Percentiles rank a stretch among this genome's conserved stretches.
Conservation (phyloP, 92 coral and sea anemone genomes). For the Pocillopora meandrina region DNA sequence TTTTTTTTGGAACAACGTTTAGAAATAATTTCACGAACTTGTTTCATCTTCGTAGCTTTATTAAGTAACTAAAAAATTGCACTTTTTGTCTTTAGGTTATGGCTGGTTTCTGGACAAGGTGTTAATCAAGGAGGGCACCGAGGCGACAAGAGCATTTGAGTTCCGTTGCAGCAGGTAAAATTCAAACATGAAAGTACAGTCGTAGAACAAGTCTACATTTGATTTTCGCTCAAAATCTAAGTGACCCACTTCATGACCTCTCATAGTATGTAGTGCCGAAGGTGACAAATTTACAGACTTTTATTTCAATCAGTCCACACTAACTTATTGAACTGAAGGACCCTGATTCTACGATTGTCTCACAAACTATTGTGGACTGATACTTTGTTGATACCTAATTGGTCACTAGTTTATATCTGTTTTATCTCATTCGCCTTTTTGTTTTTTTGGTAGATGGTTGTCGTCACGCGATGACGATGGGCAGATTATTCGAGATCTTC, state of each 20-base stretch:
- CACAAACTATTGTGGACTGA: not conserved
- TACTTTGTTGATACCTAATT: too few relatives aligned
- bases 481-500: slow-evolving; percentile 91
- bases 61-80: not conserved
- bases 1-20: not conserved
- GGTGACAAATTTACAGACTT: too few relatives aligned
- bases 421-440: not conserved
- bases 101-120: slow-evolving; percentile 97
- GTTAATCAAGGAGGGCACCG: slow-evolving; percentile 87
- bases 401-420: not conserved
- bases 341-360: not conserved
- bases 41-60: not conserved
- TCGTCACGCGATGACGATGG: slow-evolving; percentile 97
- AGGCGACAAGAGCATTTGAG: slow-evolving; percentile 88
- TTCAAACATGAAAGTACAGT: not conserved
- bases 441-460: slow-evolving; percentile 68
- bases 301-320: too few relatives aligned
- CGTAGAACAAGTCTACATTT: not conserved
- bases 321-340: too few relatives aligned
- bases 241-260: not conserved
- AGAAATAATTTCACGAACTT: not conserved
- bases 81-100: slow-evolving; percentile 54
- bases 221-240: not conserved
- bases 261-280: not conserved
- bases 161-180: slow-evolving; percentile 73